phyloP scores from a whole-genome alignment of 2,113 vertebrate species.

The Pygoscelis adeliae region DNA sequence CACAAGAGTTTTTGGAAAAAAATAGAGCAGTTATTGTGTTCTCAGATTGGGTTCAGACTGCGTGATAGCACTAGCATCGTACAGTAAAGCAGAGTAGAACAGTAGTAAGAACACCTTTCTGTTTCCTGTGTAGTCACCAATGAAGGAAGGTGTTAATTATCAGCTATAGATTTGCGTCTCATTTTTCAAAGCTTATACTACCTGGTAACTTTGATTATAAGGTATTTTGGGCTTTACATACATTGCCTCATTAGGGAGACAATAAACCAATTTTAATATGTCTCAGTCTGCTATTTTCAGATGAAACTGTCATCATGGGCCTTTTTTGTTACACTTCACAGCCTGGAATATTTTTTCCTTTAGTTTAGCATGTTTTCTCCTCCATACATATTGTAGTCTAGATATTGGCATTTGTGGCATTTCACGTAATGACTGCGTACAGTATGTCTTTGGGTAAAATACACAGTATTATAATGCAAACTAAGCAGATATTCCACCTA shows the following conservation, averaged over 20 bases:
- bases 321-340: conserved; percentile 67
- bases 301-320: conserved; percentile 60
- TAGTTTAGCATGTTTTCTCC: conserved; percentile 18
- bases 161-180: background rate
- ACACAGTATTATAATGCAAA: background rate
- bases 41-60: background rate
- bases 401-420: conserved; percentile 13
- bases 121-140: background rate
- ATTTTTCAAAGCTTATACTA: conserved; percentile 33
- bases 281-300: conserved; percentile 58
- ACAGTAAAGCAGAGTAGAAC: background rate
- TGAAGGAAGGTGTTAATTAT: conserved; percentile 46
- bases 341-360: conserved; percentile 51
- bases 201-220: conserved; percentile 57
- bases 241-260: conserved; percentile 60
- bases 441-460: conserved; percentile 14
- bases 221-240: conserved; percentile 51
- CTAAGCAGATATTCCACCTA: background rate
- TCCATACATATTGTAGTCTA: background rate
- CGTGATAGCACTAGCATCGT: background rate
- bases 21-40: conserved; percentile 76
- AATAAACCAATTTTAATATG: conserved; percentile 66
- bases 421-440: background rate
- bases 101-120: background rate
- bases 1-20: conserved; percentile 70